A percentile compares a stretch with the other conserved stretches of the same genome.
phyloP scores from a whole-genome alignment of 2,888 invertebrate species.

The Leptopterna dolabrata region DNA sequence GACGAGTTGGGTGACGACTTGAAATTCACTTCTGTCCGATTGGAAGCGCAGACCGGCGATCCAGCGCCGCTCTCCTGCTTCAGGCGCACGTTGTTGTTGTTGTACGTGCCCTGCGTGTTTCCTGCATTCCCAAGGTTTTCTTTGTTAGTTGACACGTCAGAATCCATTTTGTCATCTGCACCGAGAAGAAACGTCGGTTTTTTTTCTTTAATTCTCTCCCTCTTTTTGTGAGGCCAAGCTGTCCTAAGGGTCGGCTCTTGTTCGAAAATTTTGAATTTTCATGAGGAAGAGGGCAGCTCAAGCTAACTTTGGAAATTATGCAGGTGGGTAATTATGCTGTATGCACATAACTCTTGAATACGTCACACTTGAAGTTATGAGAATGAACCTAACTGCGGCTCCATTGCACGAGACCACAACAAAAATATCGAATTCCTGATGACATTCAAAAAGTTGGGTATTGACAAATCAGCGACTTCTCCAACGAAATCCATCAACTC shows the following conservation, averaged over 20 bases:
- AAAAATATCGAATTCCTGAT: no score
- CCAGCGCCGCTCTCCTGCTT: neutral
- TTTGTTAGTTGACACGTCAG: conserved; percentile 50
- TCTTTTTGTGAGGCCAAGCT: no score
- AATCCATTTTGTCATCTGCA: conserved; percentile 58
- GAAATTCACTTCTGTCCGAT: neutral
- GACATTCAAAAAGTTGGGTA: no score
- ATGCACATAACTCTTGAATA: no score
- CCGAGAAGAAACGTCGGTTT: neutral
- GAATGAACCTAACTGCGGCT: no score
- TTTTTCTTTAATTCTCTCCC: neutral
- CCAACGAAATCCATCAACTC: no score
- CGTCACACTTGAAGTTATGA: no score
- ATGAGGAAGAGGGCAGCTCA: no score
- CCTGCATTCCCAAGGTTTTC: conserved; percentile 49
- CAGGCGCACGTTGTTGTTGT: conserved; percentile 32
- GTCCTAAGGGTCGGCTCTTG: neutral
- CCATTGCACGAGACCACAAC: no score
- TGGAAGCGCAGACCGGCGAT: conserved; percentile 6
- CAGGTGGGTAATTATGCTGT: no score
- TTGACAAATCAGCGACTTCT: no score
- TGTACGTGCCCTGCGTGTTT: conserved; percentile 32
- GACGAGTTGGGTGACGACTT: conserved; percentile 30
- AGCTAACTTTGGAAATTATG: no score
- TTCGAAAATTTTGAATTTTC: neutral